Evolutionary conservation across 2,113 vertebrate genomes (phyloP).

Genomic region (Carettochelys insculpta): DNA sequence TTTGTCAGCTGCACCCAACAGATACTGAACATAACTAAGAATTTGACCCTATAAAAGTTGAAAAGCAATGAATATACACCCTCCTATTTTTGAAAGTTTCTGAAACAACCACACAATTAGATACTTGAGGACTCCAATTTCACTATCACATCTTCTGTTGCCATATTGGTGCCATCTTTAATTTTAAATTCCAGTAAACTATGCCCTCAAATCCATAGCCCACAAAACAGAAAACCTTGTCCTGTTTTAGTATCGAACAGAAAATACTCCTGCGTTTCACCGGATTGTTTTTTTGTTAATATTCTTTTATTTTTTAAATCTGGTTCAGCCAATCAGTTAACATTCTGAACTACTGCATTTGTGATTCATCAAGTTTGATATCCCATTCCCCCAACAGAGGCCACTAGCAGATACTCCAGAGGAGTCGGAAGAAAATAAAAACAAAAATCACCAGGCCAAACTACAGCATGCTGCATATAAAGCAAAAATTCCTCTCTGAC

Average conservation of each 20-base stretch:
- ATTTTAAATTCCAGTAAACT: slow-evolving; percentile 43
- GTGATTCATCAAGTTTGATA: neutral
- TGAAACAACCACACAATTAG: slow-evolving; percentile 62
- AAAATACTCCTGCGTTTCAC: neutral
- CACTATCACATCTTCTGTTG: slow-evolving; percentile 46
- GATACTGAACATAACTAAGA: neutral
- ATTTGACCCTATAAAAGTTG: neutral
- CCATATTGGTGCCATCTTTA: slow-evolving; percentile 42
- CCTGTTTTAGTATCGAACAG: slow-evolving; percentile 14
- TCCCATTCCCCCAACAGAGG: neutral
- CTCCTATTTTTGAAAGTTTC: slow-evolving; percentile 63
- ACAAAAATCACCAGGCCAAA: neutral
- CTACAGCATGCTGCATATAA: neutral
- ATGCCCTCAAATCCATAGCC: slow-evolving; percentile 34
- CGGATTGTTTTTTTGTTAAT: neutral
- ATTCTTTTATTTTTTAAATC: neutral
- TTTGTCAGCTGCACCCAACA: neutral
- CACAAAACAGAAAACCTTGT: slow-evolving; percentile 7
- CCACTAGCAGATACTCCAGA: neutral
- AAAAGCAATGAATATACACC: slow-evolving; percentile 52
- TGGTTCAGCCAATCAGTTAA: neutral
- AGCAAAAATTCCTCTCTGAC: neutral
- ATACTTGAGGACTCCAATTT: slow-evolving; percentile 51
- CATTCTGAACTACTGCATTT: neutral
- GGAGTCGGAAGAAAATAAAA: neutral